Conservation (phyloP, 2,888 invertebrate genomes). For the Netelia inedita region DNA sequence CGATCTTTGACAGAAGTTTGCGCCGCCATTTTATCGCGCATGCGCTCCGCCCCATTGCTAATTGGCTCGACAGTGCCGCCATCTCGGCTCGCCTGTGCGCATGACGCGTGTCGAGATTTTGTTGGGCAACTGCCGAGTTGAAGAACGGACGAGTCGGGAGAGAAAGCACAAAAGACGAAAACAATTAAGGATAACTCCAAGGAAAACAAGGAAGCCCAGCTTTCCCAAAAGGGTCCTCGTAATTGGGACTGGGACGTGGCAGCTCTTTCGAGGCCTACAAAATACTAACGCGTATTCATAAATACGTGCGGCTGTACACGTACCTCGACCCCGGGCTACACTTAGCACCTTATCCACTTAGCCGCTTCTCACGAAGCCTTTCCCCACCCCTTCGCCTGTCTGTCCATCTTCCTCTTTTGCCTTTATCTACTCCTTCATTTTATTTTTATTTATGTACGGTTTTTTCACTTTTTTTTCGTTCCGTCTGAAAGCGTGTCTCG, state of each 20-base stretch:
- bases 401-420: constrained; percentile 45
- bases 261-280: constrained; percentile 61
- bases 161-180: background rate
- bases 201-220: constrained; percentile 44
- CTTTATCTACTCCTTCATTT: constrained; percentile 29
- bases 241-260: constrained; percentile 74
- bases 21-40: background rate
- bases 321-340: constrained; percentile 77
- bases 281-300: constrained; percentile 5
- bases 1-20: constrained; percentile 40
- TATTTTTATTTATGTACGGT: constrained; percentile 32
- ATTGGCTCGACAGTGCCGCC: constrained; percentile 43
- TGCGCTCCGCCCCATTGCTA: constrained; percentile 17
- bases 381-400: constrained; percentile 76
- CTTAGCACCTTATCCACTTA: constrained; percentile 84
- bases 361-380: constrained; percentile 82
- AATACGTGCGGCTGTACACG: background rate
- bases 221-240: constrained; percentile 64
- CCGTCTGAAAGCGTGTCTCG: constrained; percentile 76
- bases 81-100: constrained; percentile 24
- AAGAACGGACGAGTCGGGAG: constrained; percentile 4
- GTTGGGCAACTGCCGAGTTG: constrained; percentile 25
- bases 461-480: constrained; percentile 33
- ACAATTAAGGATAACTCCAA: constrained; percentile 35
- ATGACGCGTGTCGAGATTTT: background rate